These are phyloP conservation scores for Drosophila nannoptera DNA, from an alignment of 1,140 invertebrate genomes.

Conservation along the genomic window DNA sequence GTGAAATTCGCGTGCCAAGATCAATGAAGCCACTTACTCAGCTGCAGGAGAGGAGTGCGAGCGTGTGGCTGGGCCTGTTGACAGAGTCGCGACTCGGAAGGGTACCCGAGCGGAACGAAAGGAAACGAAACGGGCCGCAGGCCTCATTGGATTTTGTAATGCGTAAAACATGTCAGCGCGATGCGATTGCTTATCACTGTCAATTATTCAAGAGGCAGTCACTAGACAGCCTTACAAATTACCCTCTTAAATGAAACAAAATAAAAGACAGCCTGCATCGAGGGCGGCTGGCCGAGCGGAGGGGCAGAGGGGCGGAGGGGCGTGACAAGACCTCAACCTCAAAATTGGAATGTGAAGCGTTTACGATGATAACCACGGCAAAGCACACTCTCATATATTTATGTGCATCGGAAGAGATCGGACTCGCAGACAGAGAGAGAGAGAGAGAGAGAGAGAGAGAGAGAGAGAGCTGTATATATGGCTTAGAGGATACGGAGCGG, in stretches of 20 bases:
- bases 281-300: not conserved
- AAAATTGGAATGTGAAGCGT: too few species aligned
- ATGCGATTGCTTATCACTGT: conserved; percentile 75
- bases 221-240: conserved; percentile 64
- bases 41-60: not conserved
- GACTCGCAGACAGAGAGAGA: too few species aligned
- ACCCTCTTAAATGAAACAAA: conserved; percentile 75
- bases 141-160: conserved; percentile 63
- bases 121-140: conserved; percentile 24
- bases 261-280: conserved; percentile 27
- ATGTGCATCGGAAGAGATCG: too few species aligned
- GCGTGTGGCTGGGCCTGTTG: conserved; percentile 8
- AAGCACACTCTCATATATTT: too few species aligned
- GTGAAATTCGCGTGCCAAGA: conserved; percentile 73
- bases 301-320: not conserved
- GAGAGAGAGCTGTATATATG: too few species aligned
- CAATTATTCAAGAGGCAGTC: conserved; percentile 65
- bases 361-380: too few species aligned
- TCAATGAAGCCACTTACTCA: conserved; percentile 23
- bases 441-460: too few species aligned
- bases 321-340: not conserved
- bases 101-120: conserved; percentile 16
- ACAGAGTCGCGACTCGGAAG: conserved; percentile 21
- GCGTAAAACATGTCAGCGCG: conserved; percentile 76
- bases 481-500: too few species aligned